These are phyloP conservation scores for Psophia crepitans DNA, from an alignment of 2,113 vertebrate genomes.

Conservation along the genomic window DNA sequence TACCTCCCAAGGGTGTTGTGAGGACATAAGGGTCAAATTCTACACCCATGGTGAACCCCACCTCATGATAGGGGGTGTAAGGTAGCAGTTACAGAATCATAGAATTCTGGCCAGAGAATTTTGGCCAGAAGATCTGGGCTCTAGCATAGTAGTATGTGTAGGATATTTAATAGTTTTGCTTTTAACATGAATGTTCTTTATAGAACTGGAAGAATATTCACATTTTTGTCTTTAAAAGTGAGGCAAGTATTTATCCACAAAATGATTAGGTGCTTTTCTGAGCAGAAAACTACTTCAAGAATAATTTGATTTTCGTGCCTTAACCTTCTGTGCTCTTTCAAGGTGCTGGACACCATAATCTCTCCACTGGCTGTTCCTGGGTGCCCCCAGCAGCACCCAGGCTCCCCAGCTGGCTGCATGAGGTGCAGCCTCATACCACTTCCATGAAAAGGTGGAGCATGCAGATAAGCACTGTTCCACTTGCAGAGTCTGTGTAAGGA, in stretches of 20 bases:
- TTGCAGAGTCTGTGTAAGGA: neutral
- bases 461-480: neutral
- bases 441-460: neutral
- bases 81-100: neutral
- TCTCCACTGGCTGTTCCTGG: neutral
- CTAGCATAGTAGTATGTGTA: neutral
- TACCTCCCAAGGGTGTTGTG: constrained; percentile 9
- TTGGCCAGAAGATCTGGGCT: neutral
- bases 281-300: neutral
- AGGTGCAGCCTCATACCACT: neutral
- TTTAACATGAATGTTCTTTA: neutral
- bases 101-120: neutral
- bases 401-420: neutral
- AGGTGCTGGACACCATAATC: neutral
- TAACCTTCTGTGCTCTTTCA: neutral
- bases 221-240: neutral
- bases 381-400: neutral
- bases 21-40: neutral
- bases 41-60: neutral
- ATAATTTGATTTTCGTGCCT: neutral
- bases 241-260: neutral
- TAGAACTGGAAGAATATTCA: neutral
- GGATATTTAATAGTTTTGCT: neutral
- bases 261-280: neutral
- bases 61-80: neutral